Conservation (phyloP, 1,140 invertebrate genomes). For the Portunus trituberculatus region DNA sequence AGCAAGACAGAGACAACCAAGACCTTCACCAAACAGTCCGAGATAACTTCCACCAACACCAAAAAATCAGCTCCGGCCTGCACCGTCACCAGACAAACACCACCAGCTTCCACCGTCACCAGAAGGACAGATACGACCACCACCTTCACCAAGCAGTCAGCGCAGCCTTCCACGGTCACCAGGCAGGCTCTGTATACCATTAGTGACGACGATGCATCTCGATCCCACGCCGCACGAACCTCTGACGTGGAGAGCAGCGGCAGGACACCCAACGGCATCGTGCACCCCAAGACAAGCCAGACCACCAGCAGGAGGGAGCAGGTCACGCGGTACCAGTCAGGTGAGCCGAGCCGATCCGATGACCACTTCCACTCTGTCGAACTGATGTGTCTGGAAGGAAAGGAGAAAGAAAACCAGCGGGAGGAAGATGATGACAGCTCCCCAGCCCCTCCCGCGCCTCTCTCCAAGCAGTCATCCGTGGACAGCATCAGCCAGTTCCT, state of each 20-base stretch:
- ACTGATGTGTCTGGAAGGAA: neutral
- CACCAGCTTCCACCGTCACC: no score
- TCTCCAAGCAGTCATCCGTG: neutral
- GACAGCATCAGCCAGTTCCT: neutral
- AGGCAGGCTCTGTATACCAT: neutral
- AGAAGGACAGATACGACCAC: no score
- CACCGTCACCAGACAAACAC: no score
- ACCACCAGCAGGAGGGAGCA: neutral
- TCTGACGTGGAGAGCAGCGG: neutral
- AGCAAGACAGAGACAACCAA: no score
- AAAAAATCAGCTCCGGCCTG: no score
- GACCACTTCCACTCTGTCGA: neutral
- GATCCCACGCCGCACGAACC: neutral
- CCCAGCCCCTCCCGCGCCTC: neutral
- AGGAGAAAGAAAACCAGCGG: neutral
- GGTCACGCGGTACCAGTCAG: neutral
- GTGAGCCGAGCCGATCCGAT: neutral
- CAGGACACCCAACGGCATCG: neutral
- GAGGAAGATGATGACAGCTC: neutral
- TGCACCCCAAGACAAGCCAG: neutral
- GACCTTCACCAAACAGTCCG: no score
- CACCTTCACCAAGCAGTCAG: no score
- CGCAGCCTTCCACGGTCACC: neutral
- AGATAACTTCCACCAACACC: no score
- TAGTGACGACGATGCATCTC: neutral